Base-by-base conservation (phyloP, 2,113 vertebrate species). In the Indicator indicator region DNA sequence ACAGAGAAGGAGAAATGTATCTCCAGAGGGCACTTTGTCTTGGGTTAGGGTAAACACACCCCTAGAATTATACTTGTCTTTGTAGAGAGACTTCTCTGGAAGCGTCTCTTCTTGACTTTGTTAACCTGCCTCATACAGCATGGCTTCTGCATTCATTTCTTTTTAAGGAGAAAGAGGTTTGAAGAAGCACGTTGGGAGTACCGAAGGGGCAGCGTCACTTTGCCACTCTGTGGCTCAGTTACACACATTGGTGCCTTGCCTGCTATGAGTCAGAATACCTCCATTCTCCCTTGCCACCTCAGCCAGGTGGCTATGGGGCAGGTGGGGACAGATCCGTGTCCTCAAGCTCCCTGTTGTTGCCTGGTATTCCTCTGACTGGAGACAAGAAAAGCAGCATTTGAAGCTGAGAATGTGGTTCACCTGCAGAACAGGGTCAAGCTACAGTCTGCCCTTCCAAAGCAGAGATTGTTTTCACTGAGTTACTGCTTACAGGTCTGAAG, bases 381-480 rank as follows among this genome's bases (percentile, higher is more conserved):
- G 50, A 54, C 5, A 9, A 32, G 32, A 32, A 70, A 91, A 83
- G 44, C 16, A 52, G 10, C 15, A 5, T 55, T 55, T 70, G 40
- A 67, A 65, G 6, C 1, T 54, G 62, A 27, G 46, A 78, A 21
- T 2, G 11, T 27, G 16, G 50, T 27, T 93, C 52, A 60, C 0
- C 0, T 19, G 8, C 24, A 38, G 62, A 84, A 30, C 19, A 77
- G 48, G 56, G 27, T 21, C 30, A 56, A 82, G 12, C 3, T 62
- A 13, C 9, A 23, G 12, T 30, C 62, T 63, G 13, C 54, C 68
- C 33, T 84, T 89, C 74, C 67, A 56, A 81, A 78, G 50, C 58
- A 58, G 59, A 84, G 58, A 84, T 71, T 56, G 16, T 87, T 92
- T 87, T 87, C 84, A 90, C 15, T 42, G 23, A 48, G 38, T 36